phyloP scores from a whole-genome alignment of 1,140 invertebrate genomes.

The Aphidius ervi region DNA sequence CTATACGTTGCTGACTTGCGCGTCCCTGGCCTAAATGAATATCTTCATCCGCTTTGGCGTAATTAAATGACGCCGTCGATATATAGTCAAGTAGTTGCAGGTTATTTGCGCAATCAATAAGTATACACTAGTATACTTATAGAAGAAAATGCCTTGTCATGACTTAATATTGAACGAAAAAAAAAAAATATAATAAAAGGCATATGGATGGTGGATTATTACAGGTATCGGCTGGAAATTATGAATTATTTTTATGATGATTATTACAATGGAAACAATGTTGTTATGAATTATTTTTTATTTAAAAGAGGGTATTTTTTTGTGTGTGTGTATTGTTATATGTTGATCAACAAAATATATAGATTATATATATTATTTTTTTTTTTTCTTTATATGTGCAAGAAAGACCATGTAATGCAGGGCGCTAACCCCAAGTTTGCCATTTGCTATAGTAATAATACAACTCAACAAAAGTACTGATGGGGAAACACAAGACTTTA shows the following conservation, averaged over 20 bases:
- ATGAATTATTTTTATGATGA: too few species aligned
- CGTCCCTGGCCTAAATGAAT: conserved; percentile 42
- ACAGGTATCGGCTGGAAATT: too few species aligned
- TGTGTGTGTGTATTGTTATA: too few species aligned
- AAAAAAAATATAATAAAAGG: too few species aligned
- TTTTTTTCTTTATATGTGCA: background rate
- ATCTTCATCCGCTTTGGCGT: conserved; percentile 37
- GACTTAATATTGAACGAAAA: too few species aligned
- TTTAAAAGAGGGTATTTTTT: too few species aligned
- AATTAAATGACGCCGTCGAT: conserved; percentile 13
- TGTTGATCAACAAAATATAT: background rate
- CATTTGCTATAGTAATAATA: conserved; percentile 23
- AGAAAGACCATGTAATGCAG: background rate
- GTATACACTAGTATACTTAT: conserved; percentile 1
- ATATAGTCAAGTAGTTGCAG: too few species aligned
- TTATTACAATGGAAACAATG: too few species aligned
- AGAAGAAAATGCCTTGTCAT: too few species aligned
- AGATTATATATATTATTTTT: background rate
- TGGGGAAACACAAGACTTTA: conserved; percentile 17
- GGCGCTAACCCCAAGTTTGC: conserved; percentile 21
- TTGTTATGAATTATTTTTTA: too few species aligned
- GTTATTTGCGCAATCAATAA: background rate
- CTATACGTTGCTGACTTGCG: conserved; percentile 3
- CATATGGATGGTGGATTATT: too few species aligned
- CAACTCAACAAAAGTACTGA: conserved; percentile 23